Evolutionary conservation across 2,888 invertebrate genomes (phyloP).

Genomic region (Pyrrhia umbra): DNA sequence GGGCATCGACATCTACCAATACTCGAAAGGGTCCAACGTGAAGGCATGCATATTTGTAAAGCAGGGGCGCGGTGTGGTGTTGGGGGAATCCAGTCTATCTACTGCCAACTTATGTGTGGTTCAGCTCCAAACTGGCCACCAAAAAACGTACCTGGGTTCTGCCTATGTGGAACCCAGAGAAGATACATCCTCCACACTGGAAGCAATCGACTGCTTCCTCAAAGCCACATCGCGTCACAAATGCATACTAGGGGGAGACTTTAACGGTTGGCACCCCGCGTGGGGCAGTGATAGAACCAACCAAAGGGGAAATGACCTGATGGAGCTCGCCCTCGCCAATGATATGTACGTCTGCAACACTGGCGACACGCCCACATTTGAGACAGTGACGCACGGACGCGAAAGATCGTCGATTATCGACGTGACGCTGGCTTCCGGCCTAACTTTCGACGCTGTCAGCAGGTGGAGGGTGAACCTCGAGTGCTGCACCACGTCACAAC

Average conservation of each 20-base stretch:
- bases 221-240: neutral
- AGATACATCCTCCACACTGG: no score
- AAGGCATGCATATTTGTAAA: no score
- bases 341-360: neutral
- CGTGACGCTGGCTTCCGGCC: neutral
- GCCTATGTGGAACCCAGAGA: no score
- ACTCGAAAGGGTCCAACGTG: neutral
- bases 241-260: neutral
- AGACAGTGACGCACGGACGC: neutral
- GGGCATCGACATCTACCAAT: neutral
- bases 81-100: no score
- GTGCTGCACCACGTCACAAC: neutral
- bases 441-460: neutral
- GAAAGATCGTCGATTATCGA: neutral
- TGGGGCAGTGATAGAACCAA: neutral
- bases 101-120: no score
- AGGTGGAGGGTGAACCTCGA: neutral
- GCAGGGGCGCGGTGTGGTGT: no score
- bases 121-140: no score
- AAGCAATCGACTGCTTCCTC: neutral
- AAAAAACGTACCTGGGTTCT: no score
- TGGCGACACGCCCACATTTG: neutral
- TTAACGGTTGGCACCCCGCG: neutral
- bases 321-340: no score
- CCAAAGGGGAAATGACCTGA: no score